Base-by-base conservation (phyloP, 64 coral and sea anemone genomes). In the Astreopora myriophthalma region DNA sequence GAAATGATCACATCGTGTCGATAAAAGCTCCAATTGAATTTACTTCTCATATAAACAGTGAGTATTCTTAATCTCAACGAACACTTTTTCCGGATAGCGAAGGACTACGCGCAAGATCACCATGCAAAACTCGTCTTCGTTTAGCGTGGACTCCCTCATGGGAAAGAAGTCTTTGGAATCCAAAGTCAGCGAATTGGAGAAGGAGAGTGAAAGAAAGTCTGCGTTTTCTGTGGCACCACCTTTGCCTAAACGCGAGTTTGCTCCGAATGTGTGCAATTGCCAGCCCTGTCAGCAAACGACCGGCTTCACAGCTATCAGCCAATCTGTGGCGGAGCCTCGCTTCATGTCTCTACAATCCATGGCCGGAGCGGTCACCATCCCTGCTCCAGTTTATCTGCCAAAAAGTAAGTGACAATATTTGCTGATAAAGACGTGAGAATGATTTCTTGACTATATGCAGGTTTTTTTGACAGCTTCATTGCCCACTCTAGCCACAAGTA, bases 91-190 rank as follows among this genome's bases (percentile, higher is more conserved):
- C 44, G 9, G 32, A 12, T 27, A 11, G 29, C 17, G 35, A 28
- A 34, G 36, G 20, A 71, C n/a, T n/a, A n/a, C n/a, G n/a, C 76
- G 11, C 3, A 51, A 60, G 5, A 49, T 11, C 11, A 55, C 23
- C 32, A 92, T 92, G 90, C 90, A 92, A 60, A 92, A 83, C 19
- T 83, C 90, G 13, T 92, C 90, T 19, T 57, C 79, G 19, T 92
- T 92, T 24, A 92, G 57, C 61, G 90, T 92, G 0, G 90, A 92
- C n/a, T 92, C 90, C 23, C 68, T 92, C 20, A 92, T 92, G 35
- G 75, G 79, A 16, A 92, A 86, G 81, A 92, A 92, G 68, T 30
- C 31, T 19, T 38, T 73, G 23, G 69, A 63, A 20, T 3, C 72
- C 27, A 73, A 80, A 75, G 3, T 72, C 1, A 48, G 29, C 22